These are phyloP conservation scores for Orchestia grillus DNA, from an alignment of 1,140 invertebrate genomes.

Conservation along the genomic window DNA sequence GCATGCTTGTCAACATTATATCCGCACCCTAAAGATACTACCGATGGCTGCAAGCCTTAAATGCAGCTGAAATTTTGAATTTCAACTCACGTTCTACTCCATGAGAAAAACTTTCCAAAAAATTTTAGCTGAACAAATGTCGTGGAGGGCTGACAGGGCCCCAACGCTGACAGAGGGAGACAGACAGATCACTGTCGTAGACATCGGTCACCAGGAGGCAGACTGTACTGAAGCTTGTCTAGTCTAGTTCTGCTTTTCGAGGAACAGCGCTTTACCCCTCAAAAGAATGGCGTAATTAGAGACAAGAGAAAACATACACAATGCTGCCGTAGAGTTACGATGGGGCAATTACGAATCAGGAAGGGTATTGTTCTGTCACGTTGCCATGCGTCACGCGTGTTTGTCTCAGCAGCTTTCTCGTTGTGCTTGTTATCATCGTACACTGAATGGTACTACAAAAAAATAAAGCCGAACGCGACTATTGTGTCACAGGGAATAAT, in stretches of 20 bases:
- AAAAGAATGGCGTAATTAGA: conserved; percentile 52
- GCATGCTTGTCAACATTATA: too few species aligned
- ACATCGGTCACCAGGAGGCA: background rate
- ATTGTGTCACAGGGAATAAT: too few species aligned
- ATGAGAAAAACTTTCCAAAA: too few species aligned
- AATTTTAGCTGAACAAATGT: too few species aligned
- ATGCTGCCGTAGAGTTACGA: background rate
- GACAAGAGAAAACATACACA: background rate
- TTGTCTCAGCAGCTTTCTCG: background rate
- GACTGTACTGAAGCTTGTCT: background rate
- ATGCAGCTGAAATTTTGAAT: too few species aligned
- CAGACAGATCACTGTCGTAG: background rate
- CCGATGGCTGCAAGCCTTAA: too few species aligned
- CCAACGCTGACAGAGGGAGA: background rate
- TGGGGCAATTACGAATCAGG: conserved; percentile 23
- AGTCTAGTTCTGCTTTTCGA: background rate
- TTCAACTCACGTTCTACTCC: too few species aligned
- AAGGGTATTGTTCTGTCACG: background rate
- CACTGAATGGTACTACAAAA: too few species aligned
- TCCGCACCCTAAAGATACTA: too few species aligned
- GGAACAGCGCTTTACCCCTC: background rate
- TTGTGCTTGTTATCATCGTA: background rate
- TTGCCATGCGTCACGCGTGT: background rate
- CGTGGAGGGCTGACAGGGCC: too few species aligned
- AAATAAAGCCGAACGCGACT: too few species aligned